Conservation (phyloP, 2,797 vertebrate species). For the Neomorphus geoffroyi region DNA sequence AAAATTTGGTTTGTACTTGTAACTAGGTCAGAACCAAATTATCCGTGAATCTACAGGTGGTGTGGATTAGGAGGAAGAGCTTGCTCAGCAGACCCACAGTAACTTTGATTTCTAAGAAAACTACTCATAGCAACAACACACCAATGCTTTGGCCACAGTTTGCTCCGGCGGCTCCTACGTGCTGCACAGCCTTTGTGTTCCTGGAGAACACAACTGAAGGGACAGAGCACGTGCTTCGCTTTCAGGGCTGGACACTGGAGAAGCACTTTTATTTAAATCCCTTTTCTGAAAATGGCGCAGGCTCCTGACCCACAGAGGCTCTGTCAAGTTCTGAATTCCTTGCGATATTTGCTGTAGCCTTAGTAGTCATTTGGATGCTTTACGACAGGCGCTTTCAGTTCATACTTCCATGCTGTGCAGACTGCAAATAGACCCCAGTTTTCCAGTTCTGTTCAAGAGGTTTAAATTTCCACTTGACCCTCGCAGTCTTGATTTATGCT, state of each 20-base stretch:
- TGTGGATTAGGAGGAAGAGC: constrained; percentile 36
- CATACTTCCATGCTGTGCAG: neutral
- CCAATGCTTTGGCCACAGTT: neutral
- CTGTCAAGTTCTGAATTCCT: neutral
- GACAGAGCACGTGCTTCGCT: neutral
- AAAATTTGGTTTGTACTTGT: constrained; percentile 17
- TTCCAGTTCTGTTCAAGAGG: neutral
- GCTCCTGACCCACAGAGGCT: neutral
- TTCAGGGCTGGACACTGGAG: neutral
- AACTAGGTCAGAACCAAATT: constrained; percentile 50
- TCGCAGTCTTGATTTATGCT: neutral
- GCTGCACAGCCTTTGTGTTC: neutral
- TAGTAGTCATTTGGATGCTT: neutral
- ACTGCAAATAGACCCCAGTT: neutral
- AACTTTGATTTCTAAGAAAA: constrained; percentile 22
- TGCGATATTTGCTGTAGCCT: neutral
- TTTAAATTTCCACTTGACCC: neutral
- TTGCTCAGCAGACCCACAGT: constrained; percentile 43
- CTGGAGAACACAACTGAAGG: neutral
- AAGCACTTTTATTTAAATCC: neutral
- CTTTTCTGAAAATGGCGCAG: neutral
- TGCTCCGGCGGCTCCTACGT: neutral
- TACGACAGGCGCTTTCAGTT: neutral
- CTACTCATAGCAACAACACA: neutral
- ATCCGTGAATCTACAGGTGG: constrained; percentile 26